These are phyloP conservation scores for Patella pellucida DNA, from an alignment of 2,888 invertebrate genomes.

Conservation along the genomic window DNA sequence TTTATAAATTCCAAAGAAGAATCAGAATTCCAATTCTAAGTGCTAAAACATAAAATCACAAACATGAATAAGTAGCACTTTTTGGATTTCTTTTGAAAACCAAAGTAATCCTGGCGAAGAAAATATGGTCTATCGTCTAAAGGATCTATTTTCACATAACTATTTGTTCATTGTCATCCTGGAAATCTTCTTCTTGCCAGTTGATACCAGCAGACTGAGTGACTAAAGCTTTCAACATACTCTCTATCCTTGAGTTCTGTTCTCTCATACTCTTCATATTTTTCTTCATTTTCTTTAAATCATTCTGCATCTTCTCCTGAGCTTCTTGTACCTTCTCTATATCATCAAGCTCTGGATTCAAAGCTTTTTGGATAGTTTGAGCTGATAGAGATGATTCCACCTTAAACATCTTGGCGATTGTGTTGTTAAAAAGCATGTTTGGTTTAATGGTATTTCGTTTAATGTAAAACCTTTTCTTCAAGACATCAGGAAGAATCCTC, in stretches of 20 bases:
- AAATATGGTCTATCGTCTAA: too few species aligned
- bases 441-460: slow-evolving; percentile 63
- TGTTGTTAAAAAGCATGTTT: slow-evolving; percentile 52
- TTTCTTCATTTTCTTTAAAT: slow-evolving; percentile 54
- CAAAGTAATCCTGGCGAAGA: too few species aligned
- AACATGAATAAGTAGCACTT: too few species aligned
- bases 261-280: slow-evolving; percentile 58
- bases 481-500: slow-evolving; percentile 68
- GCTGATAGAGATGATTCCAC: slow-evolving; percentile 51
- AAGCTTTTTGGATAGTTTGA: slow-evolving; percentile 56
- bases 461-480: slow-evolving; percentile 65
- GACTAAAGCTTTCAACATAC: slow-evolving; percentile 64
- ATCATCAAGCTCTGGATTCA: slow-evolving; percentile 67
- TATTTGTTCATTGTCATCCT: slow-evolving; percentile 44
- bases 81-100: too few species aligned
- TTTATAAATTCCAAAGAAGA: too few species aligned
- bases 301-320: slow-evolving; percentile 56
- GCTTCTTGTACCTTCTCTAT: slow-evolving; percentile 60
- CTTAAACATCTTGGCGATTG: slow-evolving; percentile 39
- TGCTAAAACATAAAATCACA: too few species aligned
- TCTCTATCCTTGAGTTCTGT: slow-evolving; percentile 57
- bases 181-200: slow-evolving; percentile 64
- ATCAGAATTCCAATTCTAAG: too few species aligned
- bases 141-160: background rate
- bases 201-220: slow-evolving; percentile 44